phyloP scores from a whole-genome alignment of 2,888 invertebrate genomes.

The Aricia artaxerxes region DNA sequence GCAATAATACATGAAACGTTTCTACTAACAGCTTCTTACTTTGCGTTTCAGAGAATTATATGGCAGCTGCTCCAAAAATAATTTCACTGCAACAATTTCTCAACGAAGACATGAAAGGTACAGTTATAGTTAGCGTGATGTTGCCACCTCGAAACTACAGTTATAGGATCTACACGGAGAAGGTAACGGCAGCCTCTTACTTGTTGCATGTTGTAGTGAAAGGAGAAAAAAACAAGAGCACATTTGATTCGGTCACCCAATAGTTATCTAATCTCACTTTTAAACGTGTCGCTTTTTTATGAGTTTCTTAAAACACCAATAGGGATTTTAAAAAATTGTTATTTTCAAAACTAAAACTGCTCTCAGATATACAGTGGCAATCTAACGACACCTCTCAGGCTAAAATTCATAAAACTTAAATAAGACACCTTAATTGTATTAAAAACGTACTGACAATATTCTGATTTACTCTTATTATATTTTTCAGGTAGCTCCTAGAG shows the following conservation, averaged over 20 bases:
- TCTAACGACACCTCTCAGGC: too few species aligned
- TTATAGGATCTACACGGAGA: constrained; percentile 80
- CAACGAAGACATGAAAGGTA: constrained; percentile 58
- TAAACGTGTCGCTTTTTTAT: too few species aligned
- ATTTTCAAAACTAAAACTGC: too few species aligned
- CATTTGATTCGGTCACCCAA: too few species aligned
- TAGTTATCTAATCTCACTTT: too few species aligned
- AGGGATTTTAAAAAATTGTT: too few species aligned
- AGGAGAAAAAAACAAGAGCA: not conserved
- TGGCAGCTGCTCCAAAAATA: constrained; percentile 20
- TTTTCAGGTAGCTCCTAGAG: constrained; percentile 84
- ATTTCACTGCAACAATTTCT: constrained; percentile 63
- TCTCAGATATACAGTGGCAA: too few species aligned
- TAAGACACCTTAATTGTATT: too few species aligned
- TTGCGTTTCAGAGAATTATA: constrained; percentile 32
- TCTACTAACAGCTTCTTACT: not conserved
- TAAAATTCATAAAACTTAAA: too few species aligned
- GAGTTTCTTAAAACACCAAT: too few species aligned
- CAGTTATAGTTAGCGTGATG: constrained; percentile 76
- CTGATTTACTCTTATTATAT: not conserved
- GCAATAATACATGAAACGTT: not conserved
- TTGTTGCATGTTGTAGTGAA: not conserved
- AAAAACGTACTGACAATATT: too few species aligned
- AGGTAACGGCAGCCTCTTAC: constrained; percentile 63
- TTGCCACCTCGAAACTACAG: constrained; percentile 74